Evolutionary conservation across 2,797 vertebrate genomes (phyloP), one percentile per base, ranked within the genome.

Genomic region (Tiaroga cobitis): DNA sequence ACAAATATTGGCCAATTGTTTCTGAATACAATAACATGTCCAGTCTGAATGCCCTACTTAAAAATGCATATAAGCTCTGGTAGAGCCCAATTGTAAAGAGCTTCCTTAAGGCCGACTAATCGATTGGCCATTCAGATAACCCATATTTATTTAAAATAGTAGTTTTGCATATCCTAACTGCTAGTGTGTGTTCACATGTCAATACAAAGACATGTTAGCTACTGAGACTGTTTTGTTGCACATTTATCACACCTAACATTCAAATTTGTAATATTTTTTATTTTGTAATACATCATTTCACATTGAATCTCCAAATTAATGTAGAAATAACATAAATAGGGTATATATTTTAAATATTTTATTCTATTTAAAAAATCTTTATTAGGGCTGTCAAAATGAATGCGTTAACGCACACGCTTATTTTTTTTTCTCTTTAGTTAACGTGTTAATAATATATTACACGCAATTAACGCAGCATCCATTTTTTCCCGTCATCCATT

Each of bases 91-190:
- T 37, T 56, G 56, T 54, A 5, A 11, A 34, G 18, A 3, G 6
- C 9, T 32, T 65, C 26, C 5, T 16, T 32, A 16, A 29, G 26
- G 15, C 26, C 32, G 26, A 65, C 6, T 8, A 18, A 65, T 65
- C 29, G 26, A 29, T 65, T 15, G 18, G 11, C 34, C 32, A 56
- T 8, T 76, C 21, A 26, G 69, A 72, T 26, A 37, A 21, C 19
- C 3, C 19, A 4, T 37, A 1, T 54, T 34, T 75, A 65, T 65
- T 65, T 49, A 75, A 34, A 75, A 24, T 76, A 24, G 19, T 24
- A 26, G 76, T 21, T 79, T 79, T 79, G 56, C 59, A 79, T 79
- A 29, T 79, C 39, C 21, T 29, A 21, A 65, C 37, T 26, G 24
- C 21, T 43, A 63, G 10, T 24, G 13, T 68, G 34, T 51, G 26